Conservation (phyloP, 2,113 vertebrate species). For the Mobula birostris region DNA sequence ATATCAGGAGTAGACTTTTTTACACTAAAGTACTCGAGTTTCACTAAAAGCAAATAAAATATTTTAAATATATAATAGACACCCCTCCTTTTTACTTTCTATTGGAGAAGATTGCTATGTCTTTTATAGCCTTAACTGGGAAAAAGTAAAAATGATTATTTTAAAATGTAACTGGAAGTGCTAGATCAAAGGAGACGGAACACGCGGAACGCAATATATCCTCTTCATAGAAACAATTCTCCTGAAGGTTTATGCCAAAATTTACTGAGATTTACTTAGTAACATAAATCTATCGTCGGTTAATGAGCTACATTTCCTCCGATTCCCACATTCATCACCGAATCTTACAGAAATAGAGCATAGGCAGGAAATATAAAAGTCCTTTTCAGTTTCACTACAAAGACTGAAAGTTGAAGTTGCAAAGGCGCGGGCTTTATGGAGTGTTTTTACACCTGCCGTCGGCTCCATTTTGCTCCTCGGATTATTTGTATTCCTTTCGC, state of each 20-base stretch:
- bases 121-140: background rate
- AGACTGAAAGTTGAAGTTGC: slow-evolving; percentile 56
- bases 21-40: background rate
- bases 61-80: background rate
- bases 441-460: slow-evolving; percentile 37
- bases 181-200: background rate
- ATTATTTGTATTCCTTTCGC: slow-evolving; percentile 18
- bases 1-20: background rate
- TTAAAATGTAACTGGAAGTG: background rate
- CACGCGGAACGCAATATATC: background rate
- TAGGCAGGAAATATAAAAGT: slow-evolving; percentile 65
- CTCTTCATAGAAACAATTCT: background rate
- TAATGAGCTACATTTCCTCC: slow-evolving; percentile 69
- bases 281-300: slow-evolving; percentile 74
- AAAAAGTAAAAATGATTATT: background rate
- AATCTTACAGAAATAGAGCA: slow-evolving; percentile 62
- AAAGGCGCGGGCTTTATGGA: background rate
- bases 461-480: background rate
- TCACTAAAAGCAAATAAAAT: background rate
- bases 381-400: slow-evolving; percentile 61
- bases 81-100: background rate
- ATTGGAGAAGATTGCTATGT: too few relatives aligned
- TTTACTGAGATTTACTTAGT: slow-evolving; percentile 64
- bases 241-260: slow-evolving; percentile 39
- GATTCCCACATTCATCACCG: slow-evolving; percentile 71